These are phyloP conservation scores for Drosophila ironensis DNA, from an alignment of 1,140 invertebrate species.

Conservation along the genomic window DNA sequence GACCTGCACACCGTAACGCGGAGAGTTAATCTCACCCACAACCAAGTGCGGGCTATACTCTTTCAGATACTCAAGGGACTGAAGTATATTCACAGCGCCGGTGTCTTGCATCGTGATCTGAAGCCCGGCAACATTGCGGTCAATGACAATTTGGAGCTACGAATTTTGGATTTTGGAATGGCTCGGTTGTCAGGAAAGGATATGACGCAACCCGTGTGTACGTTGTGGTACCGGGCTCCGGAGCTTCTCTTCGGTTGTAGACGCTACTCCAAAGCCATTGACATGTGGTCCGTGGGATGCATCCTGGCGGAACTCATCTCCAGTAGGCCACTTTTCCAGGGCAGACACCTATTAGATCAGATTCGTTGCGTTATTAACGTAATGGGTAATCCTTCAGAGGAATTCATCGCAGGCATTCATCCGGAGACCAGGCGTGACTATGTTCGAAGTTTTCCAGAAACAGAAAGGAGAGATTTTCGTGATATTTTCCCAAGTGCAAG, in stretches of 20 bases:
- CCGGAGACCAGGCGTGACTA: slow-evolving; percentile 96
- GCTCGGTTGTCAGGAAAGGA: slow-evolving; percentile 97
- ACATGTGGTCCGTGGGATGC: slow-evolving; percentile 99
- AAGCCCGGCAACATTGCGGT: slow-evolving; percentile 99
- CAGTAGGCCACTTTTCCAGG: slow-evolving; percentile 95
- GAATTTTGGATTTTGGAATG: slow-evolving; percentile 99
- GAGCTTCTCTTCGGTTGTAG: slow-evolving; percentile 99
- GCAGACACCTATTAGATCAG: slow-evolving; percentile 98
- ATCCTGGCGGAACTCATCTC: slow-evolving; percentile 98
- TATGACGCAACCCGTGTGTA: slow-evolving; percentile 99
- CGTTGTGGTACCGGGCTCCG: slow-evolving; percentile 96
- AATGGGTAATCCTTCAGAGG: slow-evolving; percentile 93
- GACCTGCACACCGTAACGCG: slow-evolving; percentile 98
- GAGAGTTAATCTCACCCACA: slow-evolving; percentile 96
- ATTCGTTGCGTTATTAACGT: slow-evolving; percentile 96
- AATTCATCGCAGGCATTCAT: slow-evolving; percentile 95
- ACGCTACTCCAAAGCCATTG: slow-evolving; percentile 99
- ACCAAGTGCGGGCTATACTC: slow-evolving; percentile 98
- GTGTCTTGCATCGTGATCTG: slow-evolving; percentile 98
- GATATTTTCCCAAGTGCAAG: slow-evolving; percentile 95
- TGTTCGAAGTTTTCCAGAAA: slow-evolving; percentile 89
- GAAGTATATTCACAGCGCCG: slow-evolving; percentile 99
- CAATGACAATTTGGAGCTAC: slow-evolving; percentile 99
- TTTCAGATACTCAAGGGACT: slow-evolving; percentile 99
- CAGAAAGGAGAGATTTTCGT: slow-evolving; percentile 92